phyloP scores from a whole-genome alignment of 2,888 invertebrate species.

The Chouioia cunea region DNA sequence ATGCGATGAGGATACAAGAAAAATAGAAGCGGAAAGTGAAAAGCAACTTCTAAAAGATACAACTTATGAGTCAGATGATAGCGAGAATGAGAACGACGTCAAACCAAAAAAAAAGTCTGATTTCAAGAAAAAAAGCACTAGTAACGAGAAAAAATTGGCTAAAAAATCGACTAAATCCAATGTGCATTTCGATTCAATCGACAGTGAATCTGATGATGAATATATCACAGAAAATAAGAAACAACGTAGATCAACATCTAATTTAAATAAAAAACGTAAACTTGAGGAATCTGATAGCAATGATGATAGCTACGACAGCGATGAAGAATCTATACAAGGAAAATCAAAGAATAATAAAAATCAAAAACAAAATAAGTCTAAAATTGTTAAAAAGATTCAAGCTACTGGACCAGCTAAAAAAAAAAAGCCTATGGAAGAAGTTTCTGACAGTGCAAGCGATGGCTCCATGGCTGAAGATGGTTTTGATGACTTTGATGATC shows the following conservation, averaged over 20 bases:
- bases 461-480: slow-evolving; percentile 11
- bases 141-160: too few species aligned
- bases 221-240: slow-evolving; percentile 41
- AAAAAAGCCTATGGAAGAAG: not conserved
- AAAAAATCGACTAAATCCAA: not conserved
- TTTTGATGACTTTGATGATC: slow-evolving; percentile 23
- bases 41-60: slow-evolving; percentile 70
- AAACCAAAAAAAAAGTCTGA: not conserved
- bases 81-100: slow-evolving; percentile 70
- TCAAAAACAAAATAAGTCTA: slow-evolving; percentile 10
- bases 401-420: slow-evolving; percentile 6
- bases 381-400: slow-evolving; percentile 16
- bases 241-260: too few species aligned
- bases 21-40: slow-evolving; percentile 74
- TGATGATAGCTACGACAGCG: slow-evolving; percentile 45
- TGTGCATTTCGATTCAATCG: slow-evolving; percentile 52
- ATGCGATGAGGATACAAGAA: slow-evolving; percentile 77
- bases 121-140: not conserved
- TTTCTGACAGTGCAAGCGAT: not conserved
- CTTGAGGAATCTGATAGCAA: slow-evolving; percentile 44
- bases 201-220: slow-evolving; percentile 57
- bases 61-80: slow-evolving; percentile 73
- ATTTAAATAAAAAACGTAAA: too few species aligned
- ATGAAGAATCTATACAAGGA: slow-evolving; percentile 45
- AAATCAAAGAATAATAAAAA: slow-evolving; percentile 44